Base-by-base conservation (phyloP, 1,140 invertebrate genomes). In the Pseudomyrmex sp. region DNA sequence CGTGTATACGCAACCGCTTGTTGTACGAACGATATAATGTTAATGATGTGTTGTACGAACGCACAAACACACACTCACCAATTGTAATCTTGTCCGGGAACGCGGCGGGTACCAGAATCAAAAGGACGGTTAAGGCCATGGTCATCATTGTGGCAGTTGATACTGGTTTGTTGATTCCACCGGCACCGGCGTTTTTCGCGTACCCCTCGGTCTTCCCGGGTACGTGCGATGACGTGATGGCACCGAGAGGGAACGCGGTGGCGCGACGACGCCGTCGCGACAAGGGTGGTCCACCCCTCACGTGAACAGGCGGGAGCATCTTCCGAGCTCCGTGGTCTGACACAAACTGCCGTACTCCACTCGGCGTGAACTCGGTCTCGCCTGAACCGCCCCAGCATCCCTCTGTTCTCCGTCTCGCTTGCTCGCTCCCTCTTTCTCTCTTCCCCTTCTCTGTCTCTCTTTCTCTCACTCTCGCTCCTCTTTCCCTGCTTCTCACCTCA, bases 321-420 rank as follows among this genome's bases (percentile, higher is more conserved):
- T 91, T 93, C 89, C 91, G 91, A 89, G 90, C 93, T 92, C 91
- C 89, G 90, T 90, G 85, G 91, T 92, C 92, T 91, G 92, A 92
- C 92, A 93, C 92, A 93, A 93, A 93, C 93, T 93, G 92, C 87
- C 86, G 91, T 90, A 90, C 90, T 90, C 90, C 89, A 91, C 90
- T 92, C 89, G 87, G 88, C 91, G 89, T 90, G 86, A 90, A 91
- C 90, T 91, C 91, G 87, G 87, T 89, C 85, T 89, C 85, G 89
- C 90, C 90, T 89, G 87, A 90, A 91, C 90, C 90, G 89, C 87
- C 90, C 89, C 87, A 91, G 87, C 90, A 91, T 92, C 90, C 89
- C 88, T 87, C 88, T 86, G 66, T 70, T 76, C 80, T 58, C 69
- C 52, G 52, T 66, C 18, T 72, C 52, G 70, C 74, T 61, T 35